These are phyloP conservation scores for Pitta sordida DNA, from an alignment of 2,113 vertebrate species.

Conservation along the genomic window DNA sequence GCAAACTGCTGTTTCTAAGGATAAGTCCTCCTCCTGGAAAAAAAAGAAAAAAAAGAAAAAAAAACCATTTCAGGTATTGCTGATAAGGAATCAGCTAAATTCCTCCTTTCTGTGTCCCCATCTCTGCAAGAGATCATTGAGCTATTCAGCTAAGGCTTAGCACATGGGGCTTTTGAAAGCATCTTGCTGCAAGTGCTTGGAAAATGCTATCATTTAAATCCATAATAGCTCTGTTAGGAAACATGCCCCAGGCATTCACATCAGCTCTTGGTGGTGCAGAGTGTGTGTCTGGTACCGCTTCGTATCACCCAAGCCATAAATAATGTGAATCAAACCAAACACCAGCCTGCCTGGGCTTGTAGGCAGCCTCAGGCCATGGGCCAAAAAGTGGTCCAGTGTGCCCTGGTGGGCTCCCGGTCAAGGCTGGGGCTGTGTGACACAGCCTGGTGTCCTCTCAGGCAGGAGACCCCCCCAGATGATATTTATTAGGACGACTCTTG, in stretches of 20 bases:
- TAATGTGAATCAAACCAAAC: neutral
- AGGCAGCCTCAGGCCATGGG: neutral
- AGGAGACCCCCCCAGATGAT: neutral
- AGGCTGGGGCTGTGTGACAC: neutral
- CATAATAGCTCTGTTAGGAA: neutral
- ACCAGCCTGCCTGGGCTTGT: neutral
- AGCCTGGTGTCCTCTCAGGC: neutral
- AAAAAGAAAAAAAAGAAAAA: neutral
- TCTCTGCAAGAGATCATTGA: neutral
- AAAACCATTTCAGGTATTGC: neutral
- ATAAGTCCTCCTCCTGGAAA: neutral
- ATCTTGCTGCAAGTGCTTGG: neutral
- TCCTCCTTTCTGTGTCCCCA: neutral
- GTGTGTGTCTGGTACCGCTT: neutral
- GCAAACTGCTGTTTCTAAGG: neutral
- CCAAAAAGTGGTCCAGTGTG: fast-evolving
- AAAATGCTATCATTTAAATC: conserved; percentile 13
- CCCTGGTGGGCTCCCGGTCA: neutral
- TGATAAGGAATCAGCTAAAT: neutral
- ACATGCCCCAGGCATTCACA: neutral
- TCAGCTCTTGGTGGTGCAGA: neutral
- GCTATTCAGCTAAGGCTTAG: neutral
- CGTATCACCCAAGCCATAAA: fast-evolving
- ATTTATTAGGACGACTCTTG: neutral
- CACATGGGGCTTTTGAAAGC: neutral